phyloP scores from a whole-genome alignment of 2,797 vertebrate species.

The Thalassophryne amazonica region DNA sequence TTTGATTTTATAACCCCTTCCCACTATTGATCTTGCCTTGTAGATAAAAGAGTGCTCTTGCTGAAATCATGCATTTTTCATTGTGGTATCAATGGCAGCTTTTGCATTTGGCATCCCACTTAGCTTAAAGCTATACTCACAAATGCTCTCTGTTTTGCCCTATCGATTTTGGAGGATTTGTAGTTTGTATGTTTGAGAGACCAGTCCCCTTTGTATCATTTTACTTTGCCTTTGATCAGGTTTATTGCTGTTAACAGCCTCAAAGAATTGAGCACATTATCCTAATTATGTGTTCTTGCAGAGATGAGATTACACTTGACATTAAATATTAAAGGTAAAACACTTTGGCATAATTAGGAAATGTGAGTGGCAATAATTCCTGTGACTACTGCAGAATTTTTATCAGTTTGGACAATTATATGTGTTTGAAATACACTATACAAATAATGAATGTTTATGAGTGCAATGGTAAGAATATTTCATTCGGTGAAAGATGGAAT shows the following conservation, averaged over 20 bases:
- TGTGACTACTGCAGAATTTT: constrained; percentile 9
- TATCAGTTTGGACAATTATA: constrained; percentile 13
- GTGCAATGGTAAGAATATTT: no score
- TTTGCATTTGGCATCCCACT: constrained; percentile 79
- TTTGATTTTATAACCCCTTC: constrained; percentile 79
- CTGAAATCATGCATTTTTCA: constrained; percentile 84
- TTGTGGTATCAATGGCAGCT: constrained; percentile 78
- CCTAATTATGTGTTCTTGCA: constrained; percentile 60
- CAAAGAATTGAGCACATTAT: constrained; percentile 70
- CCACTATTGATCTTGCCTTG: constrained; percentile 79
- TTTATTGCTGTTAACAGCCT: constrained; percentile 69
- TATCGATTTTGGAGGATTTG: constrained; percentile 80
- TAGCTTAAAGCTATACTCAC: constrained; percentile 83
- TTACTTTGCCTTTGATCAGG: constrained; percentile 76
- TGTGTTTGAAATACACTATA: neutral
- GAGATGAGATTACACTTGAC: constrained; percentile 46
- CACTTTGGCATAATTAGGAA: constrained; percentile 47
- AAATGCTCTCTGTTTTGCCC: constrained; percentile 80
- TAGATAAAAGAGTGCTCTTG: constrained; percentile 77
- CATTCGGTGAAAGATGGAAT: no score
- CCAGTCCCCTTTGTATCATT: constrained; percentile 75
- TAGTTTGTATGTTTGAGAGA: constrained; percentile 73
- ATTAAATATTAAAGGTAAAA: constrained; percentile 60
- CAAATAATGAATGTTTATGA: no score
- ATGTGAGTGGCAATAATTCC: constrained; percentile 31